Evolutionary conservation across 2,888 invertebrate genomes (phyloP).

Genomic region (Apodemia hepburni): DNA sequence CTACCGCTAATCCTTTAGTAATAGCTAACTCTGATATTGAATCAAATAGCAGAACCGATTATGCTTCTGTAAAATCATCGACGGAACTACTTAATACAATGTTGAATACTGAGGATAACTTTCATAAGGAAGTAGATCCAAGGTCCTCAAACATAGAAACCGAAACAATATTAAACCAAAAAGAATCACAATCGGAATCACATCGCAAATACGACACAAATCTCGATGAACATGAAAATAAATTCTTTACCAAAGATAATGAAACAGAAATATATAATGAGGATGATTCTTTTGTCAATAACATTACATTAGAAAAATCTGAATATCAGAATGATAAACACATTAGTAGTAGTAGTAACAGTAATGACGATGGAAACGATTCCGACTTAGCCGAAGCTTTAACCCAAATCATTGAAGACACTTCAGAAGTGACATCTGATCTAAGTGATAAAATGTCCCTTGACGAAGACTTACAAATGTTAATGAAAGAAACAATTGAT

Average conservation of each 20-base stretch:
- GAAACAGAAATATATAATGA: not conserved
- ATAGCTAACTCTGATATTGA: conserved; percentile 19
- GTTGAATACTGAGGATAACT: conserved; percentile 15
- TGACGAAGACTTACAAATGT: conserved; percentile 42
- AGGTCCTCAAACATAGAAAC: not conserved
- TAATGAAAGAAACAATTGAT: conserved; percentile 50
- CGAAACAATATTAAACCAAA: not conserved
- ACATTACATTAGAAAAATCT: conserved; percentile 39
- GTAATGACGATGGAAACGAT: conserved; percentile 21
- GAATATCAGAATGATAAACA: conserved; percentile 34
- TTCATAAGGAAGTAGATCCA: not conserved
- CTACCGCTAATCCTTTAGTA: not conserved
- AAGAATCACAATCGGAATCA: not conserved
- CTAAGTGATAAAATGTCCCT: conserved; percentile 38
- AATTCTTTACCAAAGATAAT: not conserved
- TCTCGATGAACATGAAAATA: not conserved
- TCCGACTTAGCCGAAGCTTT: conserved; percentile 52
- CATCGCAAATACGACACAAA: not conserved
- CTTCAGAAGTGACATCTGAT: conserved; percentile 20
- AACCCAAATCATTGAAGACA: conserved; percentile 60
- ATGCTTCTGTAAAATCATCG: conserved; percentile 31
- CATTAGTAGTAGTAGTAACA: not conserved
- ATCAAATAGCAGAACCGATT: conserved; percentile 19
- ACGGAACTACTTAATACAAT: conserved; percentile 32
- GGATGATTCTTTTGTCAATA: conserved; percentile 22